Evolutionary conservation across 2,888 invertebrate species (phyloP), one percentile per base, ranked within the genome.

Genomic region (Trissolcus brochymenae): DNA sequence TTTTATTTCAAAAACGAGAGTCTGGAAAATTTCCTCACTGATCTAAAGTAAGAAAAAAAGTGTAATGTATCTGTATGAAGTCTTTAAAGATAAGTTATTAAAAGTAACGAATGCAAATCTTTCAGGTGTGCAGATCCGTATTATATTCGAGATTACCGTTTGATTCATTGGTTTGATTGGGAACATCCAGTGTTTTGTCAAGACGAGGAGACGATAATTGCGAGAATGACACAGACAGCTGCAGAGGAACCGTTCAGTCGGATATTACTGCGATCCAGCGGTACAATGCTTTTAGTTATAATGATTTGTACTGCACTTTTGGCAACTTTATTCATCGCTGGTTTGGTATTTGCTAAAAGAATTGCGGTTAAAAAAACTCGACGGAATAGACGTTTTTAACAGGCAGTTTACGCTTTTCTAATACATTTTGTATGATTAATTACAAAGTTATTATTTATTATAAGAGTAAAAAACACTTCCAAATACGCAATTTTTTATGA

Each of bases 131-230:
- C 88, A 0, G 88, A 90, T 0, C 92, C 92, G 0, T 86, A 89
- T 0, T 87, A 88, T 1, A 86, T 91, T 64, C 88, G 89, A 53
- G 90, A 91, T 4, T 86, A 90, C 13, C 90, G 92, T 0, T 86
- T 92, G 81, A 91, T 92, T 14, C 92, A 92, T 84, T 92, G 92
- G 92, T 92, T 91, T 85, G 90, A 91, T 82, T 92, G 92, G 92
- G 90, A 90, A 1, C 89, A 90, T 56, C 86, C 88, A 61, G 90
- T 91, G 9, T 90, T 92, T 84, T 86, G 85, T 49, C 56, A 73
- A 1, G 61, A 80, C 13, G 72, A 79, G 7, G 29, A 55, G n/a
- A 56, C 66, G 1, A 25, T 79, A 14, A 76, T 82, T 35, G 79
- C 77, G 21, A 81, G 77, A 64, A 75, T 82, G 73, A 64, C 21